Evolutionary conservation across 2,888 invertebrate genomes (phyloP), one percentile per base, ranked within the genome.

Genomic region (Synanthedon formicaeformis): DNA sequence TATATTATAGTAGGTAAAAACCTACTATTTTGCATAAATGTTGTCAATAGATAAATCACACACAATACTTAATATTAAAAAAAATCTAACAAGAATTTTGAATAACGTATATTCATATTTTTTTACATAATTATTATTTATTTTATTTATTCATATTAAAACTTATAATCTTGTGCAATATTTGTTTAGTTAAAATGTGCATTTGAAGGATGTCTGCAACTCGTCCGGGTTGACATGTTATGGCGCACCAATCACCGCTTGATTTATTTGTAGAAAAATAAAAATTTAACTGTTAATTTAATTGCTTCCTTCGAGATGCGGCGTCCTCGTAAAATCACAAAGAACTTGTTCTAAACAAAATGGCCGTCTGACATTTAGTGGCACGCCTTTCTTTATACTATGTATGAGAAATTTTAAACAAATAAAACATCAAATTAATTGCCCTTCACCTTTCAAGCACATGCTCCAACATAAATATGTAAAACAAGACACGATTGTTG

Each of bases 251-350:
- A 61, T 60, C 57, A 60, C 59, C 51, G 52, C 53, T 54, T 72
- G 75, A 75, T 75, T 75, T 75, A 74, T 63, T 64, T 51, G 58
- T 45, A 53, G 56, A 60, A 56, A 60, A 69, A 73, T 73, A 68
- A 78, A 78, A 78, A 59, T 69, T 77, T 78, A 71, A 78, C 69
- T 70, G 64, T 64, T 61, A 64, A 67, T 69, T 81, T 81, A 75
- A 80, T 74, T 77, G 71, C 76, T 79, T 81, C 77, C 75, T 70
- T 64, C 64, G 64, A 64, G 68, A 69, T 71, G 63, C 57, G 55
- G 63, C 57, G 55, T 56, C 53, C 50, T 65, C 69, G 68, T 71
- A 61, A 72, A 73, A 54, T 50, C 57, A 55, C 27, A 40, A 48
- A 13, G 52, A 48, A 57, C 56, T 55, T 54, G 52, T 55, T 56